Conservation (phyloP, 2,113 vertebrate genomes). For the Leucopsar rothschildi region DNA sequence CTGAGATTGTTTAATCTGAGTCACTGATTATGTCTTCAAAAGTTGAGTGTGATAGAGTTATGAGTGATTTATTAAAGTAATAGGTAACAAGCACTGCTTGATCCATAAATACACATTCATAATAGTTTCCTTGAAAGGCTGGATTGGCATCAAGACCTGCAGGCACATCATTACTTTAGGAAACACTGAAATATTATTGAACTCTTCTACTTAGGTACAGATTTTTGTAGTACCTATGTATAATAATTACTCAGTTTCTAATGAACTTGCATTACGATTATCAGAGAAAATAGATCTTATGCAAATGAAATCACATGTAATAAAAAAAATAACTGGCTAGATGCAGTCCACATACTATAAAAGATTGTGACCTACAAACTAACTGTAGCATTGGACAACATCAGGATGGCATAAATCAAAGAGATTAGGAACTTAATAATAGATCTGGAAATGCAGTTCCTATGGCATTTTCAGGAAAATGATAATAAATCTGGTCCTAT, state of each 20-base stretch:
- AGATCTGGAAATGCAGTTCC: not conserved
- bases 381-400: not conserved
- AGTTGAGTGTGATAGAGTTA: not conserved
- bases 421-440: not conserved
- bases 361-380: not conserved
- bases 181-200: not conserved
- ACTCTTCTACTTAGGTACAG: not conserved
- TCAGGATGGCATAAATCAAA: not conserved
- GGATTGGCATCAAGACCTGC: not conserved
- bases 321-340: not conserved
- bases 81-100: not conserved
- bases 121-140: not conserved
- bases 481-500: not conserved
- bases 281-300: not conserved
- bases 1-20: not conserved
- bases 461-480: not conserved
- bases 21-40: not conserved
- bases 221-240: not conserved
- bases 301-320: not conserved
- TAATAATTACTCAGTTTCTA: not conserved
- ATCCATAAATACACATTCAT: not conserved
- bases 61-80: not conserved
- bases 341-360: not conserved
- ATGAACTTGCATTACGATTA: not conserved
- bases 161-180: not conserved